Conservation (phyloP, 37 sponge, comb jelly and placozoan genomes). For the Hormiphora californensis region DNA sequence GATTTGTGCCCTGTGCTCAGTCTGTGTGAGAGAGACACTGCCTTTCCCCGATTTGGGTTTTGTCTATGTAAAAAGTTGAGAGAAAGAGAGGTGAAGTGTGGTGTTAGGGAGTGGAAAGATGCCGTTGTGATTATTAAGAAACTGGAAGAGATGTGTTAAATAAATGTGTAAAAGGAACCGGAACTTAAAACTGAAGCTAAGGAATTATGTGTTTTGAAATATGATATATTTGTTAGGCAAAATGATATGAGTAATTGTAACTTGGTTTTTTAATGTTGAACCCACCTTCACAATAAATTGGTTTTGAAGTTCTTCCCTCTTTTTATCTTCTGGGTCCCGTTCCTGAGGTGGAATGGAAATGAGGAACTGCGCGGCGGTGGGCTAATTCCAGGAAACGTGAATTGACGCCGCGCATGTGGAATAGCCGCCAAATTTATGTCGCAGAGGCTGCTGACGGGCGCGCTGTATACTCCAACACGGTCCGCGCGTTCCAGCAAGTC, state of each 20-base stretch:
- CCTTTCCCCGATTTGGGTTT: conserved; percentile 8
- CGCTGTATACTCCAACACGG: background rate
- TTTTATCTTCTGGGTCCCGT: conserved; percentile 2
- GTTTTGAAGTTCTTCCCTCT: conserved; percentile 30
- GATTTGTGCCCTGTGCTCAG: conserved; percentile 6
- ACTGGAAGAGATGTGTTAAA: no score
- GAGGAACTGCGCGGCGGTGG: background rate
- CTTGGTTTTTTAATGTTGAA: background rate
- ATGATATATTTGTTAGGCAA: no score
- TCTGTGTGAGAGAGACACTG: background rate
- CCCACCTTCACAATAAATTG: conserved; percentile 24
- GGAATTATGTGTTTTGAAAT: no score
- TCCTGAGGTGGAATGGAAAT: background rate
- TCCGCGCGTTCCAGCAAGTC: conserved; percentile 13
- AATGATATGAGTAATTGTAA: no score
- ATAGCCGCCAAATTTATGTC: background rate
- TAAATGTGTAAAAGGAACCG: no score
- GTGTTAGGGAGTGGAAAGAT: background rate
- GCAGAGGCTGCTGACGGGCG: conserved; percentile 38
- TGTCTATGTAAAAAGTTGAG: background rate
- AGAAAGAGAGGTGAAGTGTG: background rate
- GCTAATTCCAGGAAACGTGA: background rate
- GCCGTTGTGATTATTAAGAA: no score
- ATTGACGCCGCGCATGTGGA: background rate
- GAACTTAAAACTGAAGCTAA: no score